Evolutionary conservation across 1,140 invertebrate species (phyloP).

Genomic region (Diorhabda carinulata): DNA sequence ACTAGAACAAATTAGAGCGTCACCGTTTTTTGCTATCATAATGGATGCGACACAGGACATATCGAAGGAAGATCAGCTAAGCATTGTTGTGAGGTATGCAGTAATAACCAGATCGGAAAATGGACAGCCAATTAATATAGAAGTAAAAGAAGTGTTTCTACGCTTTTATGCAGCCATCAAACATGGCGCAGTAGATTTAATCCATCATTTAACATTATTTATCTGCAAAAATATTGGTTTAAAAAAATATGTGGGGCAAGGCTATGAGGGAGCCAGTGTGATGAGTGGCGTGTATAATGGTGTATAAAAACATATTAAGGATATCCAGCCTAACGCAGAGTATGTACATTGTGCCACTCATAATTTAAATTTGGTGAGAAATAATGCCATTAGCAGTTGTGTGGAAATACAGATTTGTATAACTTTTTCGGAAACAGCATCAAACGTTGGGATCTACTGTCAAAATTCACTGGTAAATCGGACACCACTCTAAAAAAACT

Average conservation of each 20-base stretch:
- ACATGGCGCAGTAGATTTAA: constrained; percentile 5
- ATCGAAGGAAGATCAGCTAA: background rate
- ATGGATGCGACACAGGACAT: too few species aligned
- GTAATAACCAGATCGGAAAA: constrained; percentile 17
- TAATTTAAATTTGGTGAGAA: constrained; percentile 14
- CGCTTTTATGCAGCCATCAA: constrained; percentile 13
- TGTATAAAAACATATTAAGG: constrained; percentile 26
- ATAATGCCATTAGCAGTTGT: background rate
- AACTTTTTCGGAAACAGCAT: constrained; percentile 12
- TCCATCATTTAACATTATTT: background rate
- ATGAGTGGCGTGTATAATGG: constrained; percentile 32
- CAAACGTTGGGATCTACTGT: background rate
- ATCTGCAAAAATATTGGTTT: constrained; percentile 8
- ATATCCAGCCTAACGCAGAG: constrained; percentile 20
- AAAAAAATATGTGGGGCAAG: constrained; percentile 32
- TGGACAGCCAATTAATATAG: constrained; percentile 10
- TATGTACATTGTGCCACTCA: constrained; percentile 22
- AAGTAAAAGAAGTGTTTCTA: constrained; percentile 17
- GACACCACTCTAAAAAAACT: constrained; percentile 16
- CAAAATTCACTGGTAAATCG: constrained; percentile 15
- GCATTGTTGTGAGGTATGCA: constrained; percentile 20
- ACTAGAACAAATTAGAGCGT: too few species aligned
- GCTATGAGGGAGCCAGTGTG: constrained; percentile 32
- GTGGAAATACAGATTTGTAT: constrained; percentile 16
- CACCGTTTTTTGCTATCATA: too few species aligned